phyloP scores from a whole-genome alignment of 1,140 invertebrate species.

The Paraescarpia echinospica region DNA sequence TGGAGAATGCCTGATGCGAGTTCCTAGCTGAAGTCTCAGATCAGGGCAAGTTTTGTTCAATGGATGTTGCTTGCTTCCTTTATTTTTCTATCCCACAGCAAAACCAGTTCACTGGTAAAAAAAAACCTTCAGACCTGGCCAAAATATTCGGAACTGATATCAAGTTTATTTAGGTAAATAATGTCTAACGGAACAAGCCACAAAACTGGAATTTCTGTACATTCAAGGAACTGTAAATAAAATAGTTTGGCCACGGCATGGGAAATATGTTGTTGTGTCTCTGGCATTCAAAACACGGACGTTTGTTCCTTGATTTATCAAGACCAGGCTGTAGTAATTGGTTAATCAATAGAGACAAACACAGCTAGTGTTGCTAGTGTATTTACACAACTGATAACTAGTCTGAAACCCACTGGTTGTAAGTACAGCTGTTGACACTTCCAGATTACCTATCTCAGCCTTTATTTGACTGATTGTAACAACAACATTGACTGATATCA shows the following conservation, averaged over 20 bases:
- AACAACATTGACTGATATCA: background rate
- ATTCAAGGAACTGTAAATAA: background rate
- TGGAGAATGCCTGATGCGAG: too few species aligned
- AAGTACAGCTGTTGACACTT: background rate
- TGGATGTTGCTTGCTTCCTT: too few species aligned
- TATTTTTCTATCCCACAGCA: too few species aligned
- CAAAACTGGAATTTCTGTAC: too few species aligned
- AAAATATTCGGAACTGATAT: too few species aligned
- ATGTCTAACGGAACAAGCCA: too few species aligned
- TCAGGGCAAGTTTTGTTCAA: too few species aligned
- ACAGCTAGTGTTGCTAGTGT: background rate
- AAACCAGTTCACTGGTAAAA: too few species aligned
- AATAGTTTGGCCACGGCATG: background rate
- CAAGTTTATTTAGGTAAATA: too few species aligned
- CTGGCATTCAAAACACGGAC: background rate
- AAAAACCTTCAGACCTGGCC: too few species aligned
- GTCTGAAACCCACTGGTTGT: background rate
- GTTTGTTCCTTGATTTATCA: background rate
- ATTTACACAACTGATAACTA: background rate
- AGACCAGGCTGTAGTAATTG: background rate
- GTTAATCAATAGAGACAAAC: background rate
- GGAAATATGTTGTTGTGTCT: background rate
- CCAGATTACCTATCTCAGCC: background rate
- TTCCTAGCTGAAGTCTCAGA: too few species aligned
- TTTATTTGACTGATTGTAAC: background rate